These are phyloP conservation scores for Oryzias curvinotus DNA, from an alignment of 2,113 vertebrate species.

Conservation along the genomic window DNA sequence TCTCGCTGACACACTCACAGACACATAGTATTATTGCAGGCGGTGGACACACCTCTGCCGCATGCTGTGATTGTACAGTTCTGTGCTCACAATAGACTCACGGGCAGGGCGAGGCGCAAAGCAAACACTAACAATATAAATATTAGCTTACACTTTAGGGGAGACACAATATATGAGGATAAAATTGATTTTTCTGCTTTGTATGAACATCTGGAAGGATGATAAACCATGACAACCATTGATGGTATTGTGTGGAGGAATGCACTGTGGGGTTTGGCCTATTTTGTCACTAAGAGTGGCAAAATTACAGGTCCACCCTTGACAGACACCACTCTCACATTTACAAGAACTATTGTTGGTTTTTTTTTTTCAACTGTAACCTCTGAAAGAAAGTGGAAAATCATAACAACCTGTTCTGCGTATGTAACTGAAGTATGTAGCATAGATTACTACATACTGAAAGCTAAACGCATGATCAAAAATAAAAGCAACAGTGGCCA, in stretches of 20 bases:
- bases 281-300: slow-evolving; percentile 10
- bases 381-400: not conserved
- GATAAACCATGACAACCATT: slow-evolving; percentile 21
- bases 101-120: slow-evolving; percentile 49
- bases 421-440: slow-evolving; percentile 13
- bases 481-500: slow-evolving; percentile 2
- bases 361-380: slow-evolving; percentile 8
- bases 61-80: slow-evolving; percentile 62
- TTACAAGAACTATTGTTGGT: not conserved
- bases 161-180: slow-evolving; percentile 27
- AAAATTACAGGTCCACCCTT: slow-evolving; percentile 9
- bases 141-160: slow-evolving; percentile 42
- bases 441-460: slow-evolving; percentile 18
- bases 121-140: slow-evolving; percentile 49
- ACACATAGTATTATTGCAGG: slow-evolving; percentile 45
- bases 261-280: slow-evolving; percentile 5
- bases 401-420: slow-evolving; percentile 9
- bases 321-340: not conserved
- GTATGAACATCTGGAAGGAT: slow-evolving; percentile 33
- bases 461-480: slow-evolving; percentile 31
- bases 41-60: slow-evolving; percentile 62
- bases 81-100: slow-evolving; percentile 58
- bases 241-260: not conserved
- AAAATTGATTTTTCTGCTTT: slow-evolving; percentile 24
- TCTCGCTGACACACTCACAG: slow-evolving; percentile 49